Percentiles rank a stretch among this genome's conserved stretches.
Evolutionary conservation across 2,797 vertebrate genomes (phyloP).

Genomic region (Pipistrellus pygmaeus): DNA sequence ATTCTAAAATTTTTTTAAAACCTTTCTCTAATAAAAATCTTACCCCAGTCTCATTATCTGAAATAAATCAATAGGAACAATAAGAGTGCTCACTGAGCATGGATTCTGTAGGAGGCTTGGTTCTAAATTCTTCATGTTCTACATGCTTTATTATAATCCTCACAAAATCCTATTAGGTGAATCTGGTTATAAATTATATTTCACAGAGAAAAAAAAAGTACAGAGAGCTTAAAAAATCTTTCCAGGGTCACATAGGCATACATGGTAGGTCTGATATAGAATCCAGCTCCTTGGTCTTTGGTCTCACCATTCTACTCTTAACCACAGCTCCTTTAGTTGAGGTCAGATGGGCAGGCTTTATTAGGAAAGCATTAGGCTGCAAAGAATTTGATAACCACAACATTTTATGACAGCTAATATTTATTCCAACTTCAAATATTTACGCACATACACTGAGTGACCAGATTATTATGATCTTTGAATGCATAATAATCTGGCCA

Average conservation of each 20-base stretch:
- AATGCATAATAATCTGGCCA: too few species aligned
- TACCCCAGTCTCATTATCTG: neutral
- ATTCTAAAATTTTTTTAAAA: neutral
- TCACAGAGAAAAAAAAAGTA: neutral
- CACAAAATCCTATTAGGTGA: neutral
- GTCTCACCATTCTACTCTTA: neutral
- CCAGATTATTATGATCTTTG: too few species aligned
- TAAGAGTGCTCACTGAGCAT: neutral
- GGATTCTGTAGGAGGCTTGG: neutral
- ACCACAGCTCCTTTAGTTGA: neutral
- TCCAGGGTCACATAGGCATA: neutral
- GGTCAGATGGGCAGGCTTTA: neutral
- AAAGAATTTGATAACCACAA: neutral
- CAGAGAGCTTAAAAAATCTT: neutral
- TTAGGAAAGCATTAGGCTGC: neutral
- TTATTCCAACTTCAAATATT: neutral
- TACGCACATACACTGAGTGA: neutral
- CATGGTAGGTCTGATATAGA: neutral
- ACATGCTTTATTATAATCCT: neutral
- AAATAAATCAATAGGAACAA: neutral
- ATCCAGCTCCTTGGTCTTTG: neutral
- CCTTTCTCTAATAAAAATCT: neutral
- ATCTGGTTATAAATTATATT: neutral
- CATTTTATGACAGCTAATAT: neutral
- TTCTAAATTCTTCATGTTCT: neutral